Conservation (phyloP, 2,113 vertebrate species). For the Rhinoptilus africanus region DNA sequence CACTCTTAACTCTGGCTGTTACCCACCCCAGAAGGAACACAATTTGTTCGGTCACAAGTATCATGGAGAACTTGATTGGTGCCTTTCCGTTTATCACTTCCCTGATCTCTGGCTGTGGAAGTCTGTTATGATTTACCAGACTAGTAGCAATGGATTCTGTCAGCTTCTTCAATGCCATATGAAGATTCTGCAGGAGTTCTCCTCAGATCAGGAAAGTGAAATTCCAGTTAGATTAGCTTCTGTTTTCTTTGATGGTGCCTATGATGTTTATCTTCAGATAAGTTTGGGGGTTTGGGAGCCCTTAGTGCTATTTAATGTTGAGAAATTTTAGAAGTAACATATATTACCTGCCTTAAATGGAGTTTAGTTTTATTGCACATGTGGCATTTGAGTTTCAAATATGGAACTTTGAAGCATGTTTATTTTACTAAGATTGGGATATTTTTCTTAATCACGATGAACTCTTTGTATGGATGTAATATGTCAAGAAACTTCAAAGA, state of each 20-base stretch:
- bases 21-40: neutral
- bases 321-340: neutral
- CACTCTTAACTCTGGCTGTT: neutral
- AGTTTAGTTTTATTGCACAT: constrained; percentile 35
- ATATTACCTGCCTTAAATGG: constrained; percentile 52
- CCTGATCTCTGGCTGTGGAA: neutral
- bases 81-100: constrained; percentile 45
- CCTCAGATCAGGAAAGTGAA: constrained; percentile 36
- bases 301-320: constrained; percentile 26
- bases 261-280: constrained; percentile 36
- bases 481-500: constrained; percentile 15
- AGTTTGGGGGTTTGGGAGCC: constrained; percentile 6
- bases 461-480: constrained; percentile 31
- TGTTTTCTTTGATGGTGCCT: constrained; percentile 56
- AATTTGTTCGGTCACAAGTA: neutral
- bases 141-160: neutral
- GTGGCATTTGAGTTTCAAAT: constrained; percentile 45
- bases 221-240: constrained; percentile 31
- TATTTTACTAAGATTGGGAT: constrained; percentile 43
- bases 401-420: constrained; percentile 31
- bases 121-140: neutral
- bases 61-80: neutral
- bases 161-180: neutral
- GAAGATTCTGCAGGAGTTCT: constrained; percentile 13
- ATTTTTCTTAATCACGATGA: constrained; percentile 40